Base-by-base conservation (phyloP, 2,113 vertebrate species). In the Anarhynchus alexandrinus region DNA sequence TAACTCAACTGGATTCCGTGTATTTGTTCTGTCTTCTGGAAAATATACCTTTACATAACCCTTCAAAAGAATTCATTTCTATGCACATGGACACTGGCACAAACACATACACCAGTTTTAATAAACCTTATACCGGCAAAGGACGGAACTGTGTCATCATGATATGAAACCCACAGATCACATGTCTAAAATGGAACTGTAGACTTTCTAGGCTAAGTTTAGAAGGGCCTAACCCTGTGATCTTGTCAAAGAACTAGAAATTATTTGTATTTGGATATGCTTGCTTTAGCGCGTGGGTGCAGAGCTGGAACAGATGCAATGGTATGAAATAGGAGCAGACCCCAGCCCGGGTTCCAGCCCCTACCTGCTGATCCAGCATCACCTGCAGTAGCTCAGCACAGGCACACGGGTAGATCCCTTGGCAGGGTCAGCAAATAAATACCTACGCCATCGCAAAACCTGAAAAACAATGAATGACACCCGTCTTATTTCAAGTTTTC, bases 1-100 rank as follows among this genome's bases (percentile, higher is more conserved):
- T 40, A 80, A 40, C 42, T 83, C 61, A 83, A 12, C 20, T 17
- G 9, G 34, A 69, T 66, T 69, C 76, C 67, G 55, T 83, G 54
- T 78, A 30, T 74, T 93, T 94, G 67, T 67, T 90, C 64, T 47
- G 26, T 84, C 72, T 84, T 17, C 90, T 94, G 86, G 79, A 95
- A 94, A 59, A 94, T 14, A 40, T 3, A 70, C 67, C 76, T 94
- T 83, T 88, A 78, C 7, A 20, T 65, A 88, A 92, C 34, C 59
- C 59, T 74, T 74, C 72, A 66, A 7, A 86, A 73, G 47, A 45
- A 78, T 20, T 54, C 64, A 6, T 26, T 78, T 18, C 58, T 77
- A 0, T 12, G 45, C 12, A 32, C 58, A 62, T 0, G 0, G 42
- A 59, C 65, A 29, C 42, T 3, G 13, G 58, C 90, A 77, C 64